Evolutionary conservation across 2,113 vertebrate genomes (phyloP), one percentile per base, ranked within the genome.

Genomic region (Tychaedon coryphoeus): DNA sequence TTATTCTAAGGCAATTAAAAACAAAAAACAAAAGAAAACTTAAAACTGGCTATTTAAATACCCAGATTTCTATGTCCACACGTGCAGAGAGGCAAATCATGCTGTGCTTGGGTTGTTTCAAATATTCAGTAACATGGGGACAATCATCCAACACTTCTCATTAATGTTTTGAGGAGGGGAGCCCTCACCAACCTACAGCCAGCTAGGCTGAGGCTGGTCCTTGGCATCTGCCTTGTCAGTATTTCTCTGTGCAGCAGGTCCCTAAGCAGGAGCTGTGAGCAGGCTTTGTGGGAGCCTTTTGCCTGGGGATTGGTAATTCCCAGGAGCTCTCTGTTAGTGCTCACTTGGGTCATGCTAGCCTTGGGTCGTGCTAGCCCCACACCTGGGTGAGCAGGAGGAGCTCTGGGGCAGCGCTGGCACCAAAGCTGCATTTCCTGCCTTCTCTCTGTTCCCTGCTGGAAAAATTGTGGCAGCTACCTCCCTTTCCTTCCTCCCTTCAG

Each of bases 401-500:
- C 38, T 31, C 62, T 42, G 47, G 20, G 62, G 48, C n/a, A 72
- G 31, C 29, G 62, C 74, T 71, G 54, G 53, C 87, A 83, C 36
- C 14, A 24, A 56, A 50, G 38, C 24, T 72, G 71, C 2, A 0
- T 81, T 94, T 95, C 84, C 87, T 91, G 62, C 54, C 33, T 79
- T 61, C 24, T 70, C 31, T 53, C n/a, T 9, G 1, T 58, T 92
- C 77, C 14, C 54, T 42, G 54, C 10, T 36, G 48, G 62, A 86
- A 65, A 97, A 94, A 70, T 8, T 47, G 45, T 4, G 2, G 48
- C 36, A 48, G 64, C 24, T 87, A 40, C 91, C 83, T 91, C 90
- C 71, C 71, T 91, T 95, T 94, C 71, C 91, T 96, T 96, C 86
- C 86, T 86, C 7, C 57, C 23, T 22, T 67, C 70, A 47, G 42